Percentiles rank a stretch among this genome's conserved stretches.
phyloP scores from a whole-genome alignment of 2,113 vertebrate genomes.

The Ochotona curzoniae region DNA sequence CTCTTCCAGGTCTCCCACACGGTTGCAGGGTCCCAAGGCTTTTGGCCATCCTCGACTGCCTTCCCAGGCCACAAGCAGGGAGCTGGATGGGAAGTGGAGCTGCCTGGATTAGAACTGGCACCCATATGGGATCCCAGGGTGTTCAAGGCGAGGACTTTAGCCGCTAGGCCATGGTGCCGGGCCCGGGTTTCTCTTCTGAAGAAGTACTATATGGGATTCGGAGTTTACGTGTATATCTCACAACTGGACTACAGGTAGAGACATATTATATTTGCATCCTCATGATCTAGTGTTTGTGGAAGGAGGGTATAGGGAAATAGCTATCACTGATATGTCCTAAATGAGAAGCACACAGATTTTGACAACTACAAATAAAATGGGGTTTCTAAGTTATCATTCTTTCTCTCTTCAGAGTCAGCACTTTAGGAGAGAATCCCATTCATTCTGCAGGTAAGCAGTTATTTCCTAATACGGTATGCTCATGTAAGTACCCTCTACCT shows the following conservation, averaged over 20 bases:
- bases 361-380: conserved; percentile 40
- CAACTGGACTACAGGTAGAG: not conserved
- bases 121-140: too few species aligned
- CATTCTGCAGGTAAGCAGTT: conserved; percentile 85
- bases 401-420: conserved; percentile 69
- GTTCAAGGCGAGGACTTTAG: too few species aligned
- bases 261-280: conserved; percentile 39
- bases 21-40: too few species aligned
- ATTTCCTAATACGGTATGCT: conserved; percentile 44
- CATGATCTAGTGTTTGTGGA: conserved; percentile 40
- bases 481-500: conserved; percentile 1
- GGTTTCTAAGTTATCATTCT: conserved; percentile 56
- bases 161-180: too few species aligned
- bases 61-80: too few species aligned
- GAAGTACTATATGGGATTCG: not conserved
- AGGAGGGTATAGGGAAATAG: conserved; percentile 3
- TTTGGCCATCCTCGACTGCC: too few species aligned
- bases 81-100: too few species aligned
- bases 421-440: conserved; percentile 60
- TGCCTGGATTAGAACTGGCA: too few species aligned
- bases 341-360: conserved; percentile 26
- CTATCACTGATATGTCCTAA: conserved; percentile 2
- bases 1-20: too few species aligned
- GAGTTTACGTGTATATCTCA: not conserved
- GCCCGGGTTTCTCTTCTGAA: conserved; percentile 44